Percentiles rank a stretch among this genome's conserved stretches.
Conservation (phyloP, 2,797 vertebrate genomes). For the Myotis myotis region DNA sequence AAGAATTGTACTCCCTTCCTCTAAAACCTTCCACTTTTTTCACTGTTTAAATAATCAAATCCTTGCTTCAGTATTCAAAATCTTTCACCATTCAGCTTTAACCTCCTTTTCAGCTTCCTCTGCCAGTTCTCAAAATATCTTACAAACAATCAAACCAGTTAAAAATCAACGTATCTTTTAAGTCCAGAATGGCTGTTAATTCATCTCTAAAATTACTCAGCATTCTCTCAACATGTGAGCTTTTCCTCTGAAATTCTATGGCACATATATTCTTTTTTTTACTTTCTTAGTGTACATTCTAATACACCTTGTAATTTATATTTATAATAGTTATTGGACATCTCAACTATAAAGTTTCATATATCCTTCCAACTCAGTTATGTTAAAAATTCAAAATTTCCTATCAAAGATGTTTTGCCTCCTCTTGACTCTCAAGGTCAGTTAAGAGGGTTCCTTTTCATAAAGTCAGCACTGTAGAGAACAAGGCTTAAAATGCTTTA, state of each 20-base stretch:
- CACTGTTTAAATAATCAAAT: neutral
- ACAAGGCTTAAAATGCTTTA: neutral
- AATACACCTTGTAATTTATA: neutral
- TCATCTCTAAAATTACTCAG: neutral
- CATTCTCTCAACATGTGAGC: neutral
- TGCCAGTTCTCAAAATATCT: neutral
- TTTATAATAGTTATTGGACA: neutral
- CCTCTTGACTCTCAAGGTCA: neutral
- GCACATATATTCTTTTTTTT: neutral
- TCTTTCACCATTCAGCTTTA: neutral
- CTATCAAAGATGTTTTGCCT: neutral
- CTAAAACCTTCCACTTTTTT: neutral
- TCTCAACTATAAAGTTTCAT: neutral
- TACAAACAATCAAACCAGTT: neutral
- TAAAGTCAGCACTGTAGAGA: neutral
- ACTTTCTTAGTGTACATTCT: constrained; percentile 7
- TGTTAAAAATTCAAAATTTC: constrained; percentile 8
- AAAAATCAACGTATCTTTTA: neutral
- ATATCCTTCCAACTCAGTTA: neutral
- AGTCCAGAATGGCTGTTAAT: neutral
- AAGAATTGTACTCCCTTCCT: neutral
- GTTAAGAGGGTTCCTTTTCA: neutral
- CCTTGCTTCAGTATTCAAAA: neutral
- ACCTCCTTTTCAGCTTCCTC: neutral
- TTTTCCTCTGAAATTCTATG: neutral